Evolutionary conservation across 2,888 invertebrate genomes (phyloP), one percentile per base, ranked within the genome.

Genomic region (Drosophila yooni): DNA sequence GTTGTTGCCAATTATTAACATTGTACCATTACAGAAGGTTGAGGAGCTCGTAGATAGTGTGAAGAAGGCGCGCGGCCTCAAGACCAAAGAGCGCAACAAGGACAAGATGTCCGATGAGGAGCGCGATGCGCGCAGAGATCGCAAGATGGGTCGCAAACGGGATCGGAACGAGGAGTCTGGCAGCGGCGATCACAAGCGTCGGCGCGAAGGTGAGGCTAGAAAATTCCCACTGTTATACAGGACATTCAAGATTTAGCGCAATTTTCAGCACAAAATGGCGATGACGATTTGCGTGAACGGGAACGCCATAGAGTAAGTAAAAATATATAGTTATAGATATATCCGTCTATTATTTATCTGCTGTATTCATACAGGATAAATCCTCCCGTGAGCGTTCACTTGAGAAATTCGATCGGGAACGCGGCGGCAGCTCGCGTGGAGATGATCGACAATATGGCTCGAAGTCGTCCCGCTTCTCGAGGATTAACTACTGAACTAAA

Each of bases 341-440:
- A 27, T 63, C 60, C 36, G 7, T 18, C n/a, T 31, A 34, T 38
- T 5, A 27, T 18, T 15, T 57, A 2, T 8, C 27, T 54, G 8
- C 25, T 25, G 8, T 25, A 25, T 38, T 8, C 40, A 57, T 48
- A 3, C 29, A 97, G 97, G 97, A 97, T 91, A 96, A 97, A 91
- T 97, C 97, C 53, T 97, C 97, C 8, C 96, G 96, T 82, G 96
- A 96, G 91, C 95, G 97, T 82, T 96, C 97, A 52, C 96, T 97
- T 83, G 97, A 97, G 80, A 94, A 95, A 78, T 94, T 95, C 92
- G 97, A 97, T 70, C 82, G 93, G 40, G 91, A 92, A 46, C 86
- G 92, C 21, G 85, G 77, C 3, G 70, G 79, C 27, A 77, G 81
- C 46, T 85, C 90, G 0, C 80, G 87, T 7, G 74, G 85, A 43